Conservation (phyloP, 1,140 invertebrate genomes). For the Drosophila subobscura region DNA sequence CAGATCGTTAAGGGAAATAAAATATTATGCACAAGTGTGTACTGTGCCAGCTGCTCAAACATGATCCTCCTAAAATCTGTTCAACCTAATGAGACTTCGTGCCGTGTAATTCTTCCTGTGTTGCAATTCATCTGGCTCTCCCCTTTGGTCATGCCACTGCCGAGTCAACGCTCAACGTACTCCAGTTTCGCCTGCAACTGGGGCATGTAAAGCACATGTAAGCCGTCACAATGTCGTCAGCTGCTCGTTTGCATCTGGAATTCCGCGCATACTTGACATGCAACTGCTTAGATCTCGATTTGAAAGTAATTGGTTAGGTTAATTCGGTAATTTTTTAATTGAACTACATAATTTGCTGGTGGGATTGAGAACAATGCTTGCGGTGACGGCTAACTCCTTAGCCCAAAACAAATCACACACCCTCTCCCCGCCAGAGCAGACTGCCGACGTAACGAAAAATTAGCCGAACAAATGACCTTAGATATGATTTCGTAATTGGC, state of each 20-base stretch:
- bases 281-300: slow-evolving; percentile 3
- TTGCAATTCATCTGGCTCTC: neutral
- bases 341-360: slow-evolving; percentile 27
- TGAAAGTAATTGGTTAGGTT: slow-evolving; percentile 34
- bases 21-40: slow-evolving; percentile 1
- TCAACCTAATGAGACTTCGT: no score
- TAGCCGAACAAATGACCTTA: slow-evolving; percentile 79
- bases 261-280: slow-evolving; percentile 36
- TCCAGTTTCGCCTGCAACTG: slow-evolving; percentile 10
- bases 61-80: no score
- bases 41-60: slow-evolving; percentile 7
- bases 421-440: neutral
- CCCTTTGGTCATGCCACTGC: slow-evolving; percentile 4
- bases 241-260: slow-evolving; percentile 39
- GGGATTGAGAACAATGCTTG: slow-evolving; percentile 29
- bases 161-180: slow-evolving; percentile 11
- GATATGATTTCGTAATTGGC: slow-evolving; percentile 80
- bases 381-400: slow-evolving; percentile 21
- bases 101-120: no score
- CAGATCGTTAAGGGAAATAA: slow-evolving; percentile 50
- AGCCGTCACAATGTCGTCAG: slow-evolving; percentile 58
- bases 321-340: slow-evolving; percentile 46
- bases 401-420: no score
- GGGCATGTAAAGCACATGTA: slow-evolving; percentile 55
- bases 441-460: slow-evolving; percentile 53